Evolutionary conservation across 2,888 invertebrate species (phyloP).

Genomic region (Chrysolina haemoptera): DNA sequence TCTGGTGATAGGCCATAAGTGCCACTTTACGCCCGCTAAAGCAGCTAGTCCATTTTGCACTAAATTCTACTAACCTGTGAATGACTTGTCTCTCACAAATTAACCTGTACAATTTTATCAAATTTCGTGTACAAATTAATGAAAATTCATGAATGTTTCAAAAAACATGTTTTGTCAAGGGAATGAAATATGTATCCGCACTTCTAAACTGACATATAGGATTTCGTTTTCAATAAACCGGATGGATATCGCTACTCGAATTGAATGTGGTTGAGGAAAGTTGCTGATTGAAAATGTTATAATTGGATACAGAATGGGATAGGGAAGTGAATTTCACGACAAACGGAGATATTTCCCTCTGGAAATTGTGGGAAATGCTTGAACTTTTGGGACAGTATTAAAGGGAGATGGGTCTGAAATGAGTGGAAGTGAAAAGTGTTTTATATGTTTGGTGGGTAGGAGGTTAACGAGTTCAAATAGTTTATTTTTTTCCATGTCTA

Average conservation of each 20-base stretch:
- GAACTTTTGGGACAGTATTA: background rate
- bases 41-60: no score
- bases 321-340: background rate
- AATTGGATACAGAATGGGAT: constrained; percentile 10
- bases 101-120: no score
- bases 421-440: background rate
- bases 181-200: background rate
- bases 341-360: background rate
- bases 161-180: no score
- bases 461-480: background rate
- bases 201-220: background rate
- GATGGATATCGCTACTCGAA: background rate
- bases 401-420: background rate
- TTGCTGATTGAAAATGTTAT: constrained; percentile 16
- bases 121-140: no score
- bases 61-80: no score
- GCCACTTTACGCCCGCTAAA: no score
- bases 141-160: no score
- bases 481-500: no score
- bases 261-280: constrained; percentile 1
- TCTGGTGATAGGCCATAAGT: no score
- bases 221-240: constrained; percentile 14
- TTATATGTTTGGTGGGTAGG: background rate
- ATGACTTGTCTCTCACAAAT: no score
- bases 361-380: background rate